Evolutionary conservation across 2,797 vertebrate species (phyloP).

Genomic region (Parotocinclus haroldoi): DNA sequence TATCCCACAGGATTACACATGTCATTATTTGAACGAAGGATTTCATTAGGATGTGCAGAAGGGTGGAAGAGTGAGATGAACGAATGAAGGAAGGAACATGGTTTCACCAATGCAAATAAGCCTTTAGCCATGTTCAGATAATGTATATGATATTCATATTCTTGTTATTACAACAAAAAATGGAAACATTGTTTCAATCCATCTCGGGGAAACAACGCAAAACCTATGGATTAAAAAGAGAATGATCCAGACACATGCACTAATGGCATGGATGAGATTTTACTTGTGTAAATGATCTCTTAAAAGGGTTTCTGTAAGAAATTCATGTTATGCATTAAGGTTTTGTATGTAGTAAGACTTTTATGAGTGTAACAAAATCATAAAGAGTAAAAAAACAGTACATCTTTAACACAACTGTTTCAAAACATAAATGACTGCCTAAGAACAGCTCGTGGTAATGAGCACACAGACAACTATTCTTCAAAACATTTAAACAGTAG

Average conservation of each 20-base stretch:
- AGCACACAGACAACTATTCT: no score
- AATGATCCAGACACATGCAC: conserved; percentile 30
- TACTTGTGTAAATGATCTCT: conserved; percentile 60
- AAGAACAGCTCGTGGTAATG: conserved; percentile 56
- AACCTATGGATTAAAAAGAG: no score
- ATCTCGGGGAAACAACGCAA: background rate
- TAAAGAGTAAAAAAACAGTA: conserved; percentile 14
- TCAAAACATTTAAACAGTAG: no score
- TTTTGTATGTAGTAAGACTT: no score
- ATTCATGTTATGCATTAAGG: conserved; percentile 10
- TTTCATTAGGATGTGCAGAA: conserved; percentile 73
- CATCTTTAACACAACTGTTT: conserved; percentile 44
- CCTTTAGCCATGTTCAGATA: conserved; percentile 57
- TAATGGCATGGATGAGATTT: conserved; percentile 55
- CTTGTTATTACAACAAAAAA: conserved; percentile 62
- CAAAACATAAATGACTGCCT: conserved; percentile 61
- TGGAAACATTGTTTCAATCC: conserved; percentile 42
- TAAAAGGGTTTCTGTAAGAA: conserved; percentile 27
- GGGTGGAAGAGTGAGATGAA: conserved; percentile 56
- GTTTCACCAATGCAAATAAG: conserved; percentile 64
- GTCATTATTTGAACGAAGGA: conserved; percentile 75
- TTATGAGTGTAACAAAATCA: no score
- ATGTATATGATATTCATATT: conserved; percentile 66
- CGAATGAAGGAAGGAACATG: conserved; percentile 45
- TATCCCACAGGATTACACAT: conserved; percentile 71